phyloP scores from a whole-genome alignment of 2,888 invertebrate species.

The Pantelozetes paolii region DNA sequence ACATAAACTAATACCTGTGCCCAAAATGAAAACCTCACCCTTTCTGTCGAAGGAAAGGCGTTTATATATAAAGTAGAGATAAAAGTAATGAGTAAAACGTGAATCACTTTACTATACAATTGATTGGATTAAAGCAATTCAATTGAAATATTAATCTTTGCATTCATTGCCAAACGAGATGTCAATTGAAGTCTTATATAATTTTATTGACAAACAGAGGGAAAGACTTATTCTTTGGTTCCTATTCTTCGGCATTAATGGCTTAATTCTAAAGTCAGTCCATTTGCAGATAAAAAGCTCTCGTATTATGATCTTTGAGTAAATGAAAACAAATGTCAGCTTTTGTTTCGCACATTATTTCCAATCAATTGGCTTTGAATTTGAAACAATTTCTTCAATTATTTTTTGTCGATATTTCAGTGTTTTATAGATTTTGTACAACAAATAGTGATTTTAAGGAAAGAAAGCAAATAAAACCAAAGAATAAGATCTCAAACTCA shows the following conservation, averaged over 20 bases:
- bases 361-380: conserved; percentile 18
- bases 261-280: conserved; percentile 14
- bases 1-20: too few species aligned
- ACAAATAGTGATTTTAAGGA: too few species aligned
- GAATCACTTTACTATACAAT: too few species aligned
- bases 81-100: too few species aligned
- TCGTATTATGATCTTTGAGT: not conserved
- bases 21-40: too few species aligned
- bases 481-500: not conserved
- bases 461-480: not conserved
- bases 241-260: not conserved
- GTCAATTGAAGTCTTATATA: too few species aligned
- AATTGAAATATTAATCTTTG: too few species aligned
- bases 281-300: not conserved
- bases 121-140: too few species aligned
- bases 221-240: not conserved
- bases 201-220: conserved; percentile 18
- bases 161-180: too few species aligned
- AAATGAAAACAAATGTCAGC: not conserved
- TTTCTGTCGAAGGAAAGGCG: too few species aligned
- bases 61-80: too few species aligned
- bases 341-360: conserved; percentile 14
- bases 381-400: not conserved
- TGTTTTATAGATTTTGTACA: not conserved
- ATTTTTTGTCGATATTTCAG: not conserved